A percentile compares a stretch with the other conserved stretches of the same genome.
Conservation (phyloP, 2,797 vertebrate genomes). For the Periophthalmus magnuspinnatus region DNA sequence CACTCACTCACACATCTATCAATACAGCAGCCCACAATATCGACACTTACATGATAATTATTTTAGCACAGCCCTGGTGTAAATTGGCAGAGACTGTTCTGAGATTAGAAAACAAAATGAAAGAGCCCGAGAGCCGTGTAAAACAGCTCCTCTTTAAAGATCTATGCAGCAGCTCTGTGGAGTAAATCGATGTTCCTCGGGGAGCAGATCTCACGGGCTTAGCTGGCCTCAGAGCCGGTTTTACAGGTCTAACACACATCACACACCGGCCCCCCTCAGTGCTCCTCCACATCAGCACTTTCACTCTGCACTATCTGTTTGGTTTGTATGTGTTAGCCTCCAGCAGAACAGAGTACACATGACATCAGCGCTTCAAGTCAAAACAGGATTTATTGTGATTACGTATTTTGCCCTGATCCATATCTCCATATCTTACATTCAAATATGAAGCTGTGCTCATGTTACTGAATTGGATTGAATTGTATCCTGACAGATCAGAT, state of each 20-base stretch:
- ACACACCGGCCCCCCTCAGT: conserved; percentile 7
- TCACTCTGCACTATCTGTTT: conserved; percentile 46
- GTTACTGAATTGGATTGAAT: background rate
- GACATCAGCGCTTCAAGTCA: conserved; percentile 22
- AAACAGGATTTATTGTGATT: background rate
- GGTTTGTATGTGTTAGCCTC: conserved; percentile 31
- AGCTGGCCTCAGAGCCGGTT: conserved; percentile 40
- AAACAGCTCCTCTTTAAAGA: conserved; percentile 12
- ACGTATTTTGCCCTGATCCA: conserved; percentile 10
- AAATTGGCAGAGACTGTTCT: background rate
- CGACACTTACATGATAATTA: no score
- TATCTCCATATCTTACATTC: background rate
- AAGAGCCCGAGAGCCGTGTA: background rate
- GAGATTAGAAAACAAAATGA: conserved; percentile 12
- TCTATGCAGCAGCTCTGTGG: conserved; percentile 30
- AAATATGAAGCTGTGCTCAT: background rate
- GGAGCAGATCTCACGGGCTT: conserved; percentile 14
- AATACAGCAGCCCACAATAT: no score
- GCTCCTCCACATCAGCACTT: conserved; percentile 34
- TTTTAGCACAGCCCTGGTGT: background rate
- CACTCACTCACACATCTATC: no score
- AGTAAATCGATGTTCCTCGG: conserved; percentile 40
- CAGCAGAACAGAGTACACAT: background rate
- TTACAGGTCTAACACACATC: conserved; percentile 31
- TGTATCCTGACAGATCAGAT: no score